These are phyloP conservation scores for Xenopus tropicalis DNA, from an alignment of 2,113 vertebrate species.

Conservation along the genomic window UCB_Xtro_10.0 CM004444.2:111121001-111121500, in stretches of 20 bases:
- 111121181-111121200: slow-evolving; percentile 80
- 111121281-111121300: slow-evolving; percentile 56
- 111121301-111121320: slow-evolving; percentile 43
- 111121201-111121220: slow-evolving; percentile 84
- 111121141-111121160: slow-evolving; percentile 90
- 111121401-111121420: background rate
- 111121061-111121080: slow-evolving; percentile 89
- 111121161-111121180: slow-evolving; percentile 77
- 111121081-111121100: slow-evolving; percentile 95
- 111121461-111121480: no score
- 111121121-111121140: slow-evolving; percentile 88
- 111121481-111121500: no score
- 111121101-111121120: slow-evolving; percentile 87
- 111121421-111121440: no score
- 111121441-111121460: no score
- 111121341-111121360: slow-evolving; percentile 43
- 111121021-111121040: slow-evolving; percentile 93
- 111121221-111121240: slow-evolving; percentile 65
- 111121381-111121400: background rate
- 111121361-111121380: slow-evolving; percentile 42
- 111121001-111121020: slow-evolving; percentile 83
- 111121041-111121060: slow-evolving; percentile 94
- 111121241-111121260: slow-evolving; percentile 72
- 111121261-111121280: slow-evolving; percentile 67
- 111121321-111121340: slow-evolving; percentile 50